Conservation (phyloP, 2,888 invertebrate genomes). For the Ophion obscuratus region DNA sequence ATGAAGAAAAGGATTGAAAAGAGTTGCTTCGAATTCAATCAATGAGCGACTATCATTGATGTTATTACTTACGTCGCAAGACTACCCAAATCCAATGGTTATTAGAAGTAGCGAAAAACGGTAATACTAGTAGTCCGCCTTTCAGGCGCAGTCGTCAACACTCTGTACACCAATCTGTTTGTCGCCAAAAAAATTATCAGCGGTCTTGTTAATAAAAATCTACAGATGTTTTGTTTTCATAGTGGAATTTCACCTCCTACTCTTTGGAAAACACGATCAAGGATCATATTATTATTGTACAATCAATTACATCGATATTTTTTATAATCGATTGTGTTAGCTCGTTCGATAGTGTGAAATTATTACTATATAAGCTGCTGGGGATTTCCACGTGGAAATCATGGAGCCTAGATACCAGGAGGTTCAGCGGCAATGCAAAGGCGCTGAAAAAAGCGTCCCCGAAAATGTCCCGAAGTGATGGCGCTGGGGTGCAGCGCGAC, state of each 20-base stretch:
- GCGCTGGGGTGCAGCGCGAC: too few relatives aligned
- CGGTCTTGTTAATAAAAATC: neutral
- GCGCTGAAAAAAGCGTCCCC: too few relatives aligned
- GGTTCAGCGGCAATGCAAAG: too few relatives aligned
- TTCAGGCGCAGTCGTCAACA: neutral
- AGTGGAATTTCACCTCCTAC: neutral
- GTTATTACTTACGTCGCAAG: neutral
- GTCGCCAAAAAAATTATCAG: neutral
- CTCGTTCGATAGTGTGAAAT: neutral
- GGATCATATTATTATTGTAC: neutral
- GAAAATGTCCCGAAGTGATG: too few relatives aligned
- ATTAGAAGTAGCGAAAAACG: neutral
- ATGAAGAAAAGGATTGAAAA: neutral
- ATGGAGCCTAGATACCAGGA: too few relatives aligned
- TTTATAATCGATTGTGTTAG: neutral
- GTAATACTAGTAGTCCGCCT: neutral
- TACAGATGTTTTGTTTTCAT: neutral
- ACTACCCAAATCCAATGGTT: neutral
- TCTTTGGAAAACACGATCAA: neutral
- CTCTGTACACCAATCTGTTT: neutral
- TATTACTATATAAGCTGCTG: neutral
- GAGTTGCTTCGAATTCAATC: neutral
- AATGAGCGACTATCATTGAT: neutral
- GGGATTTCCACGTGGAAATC: too few relatives aligned
- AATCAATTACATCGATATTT: neutral